Evolutionary conservation across 1,140 invertebrate genomes (phyloP).

Genomic region (Ruditapes philippinarum): DNA sequence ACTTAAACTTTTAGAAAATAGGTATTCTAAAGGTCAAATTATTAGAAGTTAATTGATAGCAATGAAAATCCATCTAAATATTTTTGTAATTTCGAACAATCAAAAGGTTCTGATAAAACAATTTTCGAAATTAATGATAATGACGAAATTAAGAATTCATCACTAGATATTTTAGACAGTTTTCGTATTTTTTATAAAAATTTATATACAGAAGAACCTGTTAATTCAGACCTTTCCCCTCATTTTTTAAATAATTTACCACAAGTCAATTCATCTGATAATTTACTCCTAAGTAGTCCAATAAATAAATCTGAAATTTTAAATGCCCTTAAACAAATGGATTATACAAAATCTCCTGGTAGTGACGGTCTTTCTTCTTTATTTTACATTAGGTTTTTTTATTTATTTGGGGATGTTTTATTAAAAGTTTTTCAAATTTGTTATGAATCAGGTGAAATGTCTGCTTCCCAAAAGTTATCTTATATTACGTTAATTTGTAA

Average conservation of each 20-base stretch:
- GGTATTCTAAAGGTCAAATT: conserved; percentile 41
- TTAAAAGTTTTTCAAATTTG: conserved; percentile 46
- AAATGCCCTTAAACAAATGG: conserved; percentile 48
- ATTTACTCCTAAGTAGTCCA: conserved; percentile 34
- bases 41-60: too few species aligned
- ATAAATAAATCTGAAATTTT: conserved; percentile 55
- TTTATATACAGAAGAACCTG: conserved; percentile 65
- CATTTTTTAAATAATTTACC: conserved; percentile 68
- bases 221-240: conserved; percentile 54
- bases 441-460: conserved; percentile 64
- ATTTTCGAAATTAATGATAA: too few species aligned
- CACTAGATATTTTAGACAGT: too few species aligned
- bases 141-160: too few species aligned
- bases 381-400: conserved; percentile 68
- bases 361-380: conserved; percentile 69
- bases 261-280: conserved; percentile 16
- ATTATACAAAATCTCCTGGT: conserved; percentile 70
- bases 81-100: too few species aligned
- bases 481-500: conserved; percentile 73
- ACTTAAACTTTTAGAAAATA: too few species aligned
- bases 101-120: too few species aligned
- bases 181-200: conserved; percentile 71
- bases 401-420: conserved; percentile 65
- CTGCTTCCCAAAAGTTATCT: conserved; percentile 54
- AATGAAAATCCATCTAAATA: too few species aligned